Conservation (phyloP, 2,113 vertebrate species). For the Montifringilla adamsi region DNA sequence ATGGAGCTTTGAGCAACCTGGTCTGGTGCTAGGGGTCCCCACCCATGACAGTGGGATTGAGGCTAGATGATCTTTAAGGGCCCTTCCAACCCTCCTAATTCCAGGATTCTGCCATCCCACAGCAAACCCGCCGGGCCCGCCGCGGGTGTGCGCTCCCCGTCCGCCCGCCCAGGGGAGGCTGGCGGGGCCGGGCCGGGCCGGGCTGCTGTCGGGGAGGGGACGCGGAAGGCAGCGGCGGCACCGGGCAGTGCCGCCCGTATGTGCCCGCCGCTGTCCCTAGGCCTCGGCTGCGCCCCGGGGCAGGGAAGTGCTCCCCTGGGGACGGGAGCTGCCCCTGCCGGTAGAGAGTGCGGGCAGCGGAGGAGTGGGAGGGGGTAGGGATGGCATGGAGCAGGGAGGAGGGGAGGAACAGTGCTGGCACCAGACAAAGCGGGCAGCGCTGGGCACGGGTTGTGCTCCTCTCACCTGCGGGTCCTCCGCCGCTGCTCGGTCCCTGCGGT, state of each 20-base stretch:
- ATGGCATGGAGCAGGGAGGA: not conserved
- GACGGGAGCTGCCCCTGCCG: not conserved
- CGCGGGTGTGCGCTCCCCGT: too few relatives aligned
- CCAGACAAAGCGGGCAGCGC: not conserved
- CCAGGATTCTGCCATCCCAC: rapidly evolving
- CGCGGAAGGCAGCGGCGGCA: not conserved
- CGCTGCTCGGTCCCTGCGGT: rapidly evolving
- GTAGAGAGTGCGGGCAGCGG: not conserved
- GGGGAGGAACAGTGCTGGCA: not conserved
- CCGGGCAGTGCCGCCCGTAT: not conserved
- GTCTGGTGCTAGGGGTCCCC: too few relatives aligned
- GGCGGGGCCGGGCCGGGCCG: not conserved
- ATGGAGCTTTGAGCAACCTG: not conserved
- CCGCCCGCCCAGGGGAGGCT: too few relatives aligned
- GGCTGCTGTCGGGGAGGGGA: not conserved
- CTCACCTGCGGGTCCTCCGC: not conserved
- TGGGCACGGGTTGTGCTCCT: not conserved
- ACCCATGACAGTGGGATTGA: rapidly evolving
- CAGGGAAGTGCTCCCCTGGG: not conserved
- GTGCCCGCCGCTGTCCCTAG: not conserved
- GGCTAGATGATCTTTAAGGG: not conserved
- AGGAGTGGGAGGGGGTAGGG: not conserved
- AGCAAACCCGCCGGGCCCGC: rapidly evolving
- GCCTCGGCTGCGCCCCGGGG: not conserved
- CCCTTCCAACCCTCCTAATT: too few relatives aligned